Conservation (phyloP, 1,140 invertebrate species). For the Drosophila sechellia region DNA sequence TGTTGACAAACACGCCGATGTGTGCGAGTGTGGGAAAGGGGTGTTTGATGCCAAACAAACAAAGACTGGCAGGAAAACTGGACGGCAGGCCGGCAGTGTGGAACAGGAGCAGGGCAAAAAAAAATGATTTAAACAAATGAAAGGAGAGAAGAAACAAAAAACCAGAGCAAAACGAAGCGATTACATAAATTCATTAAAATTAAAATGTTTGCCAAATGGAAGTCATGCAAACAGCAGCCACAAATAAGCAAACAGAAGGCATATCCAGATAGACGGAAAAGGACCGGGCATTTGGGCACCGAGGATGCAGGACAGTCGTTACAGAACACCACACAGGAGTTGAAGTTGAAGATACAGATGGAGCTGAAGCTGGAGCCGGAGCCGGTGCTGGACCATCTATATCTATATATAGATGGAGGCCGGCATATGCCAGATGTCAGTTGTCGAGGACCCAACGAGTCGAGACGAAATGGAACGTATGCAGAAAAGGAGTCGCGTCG, state of each 20-base stretch:
- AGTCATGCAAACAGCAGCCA: slow-evolving; percentile 55
- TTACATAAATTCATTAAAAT: slow-evolving; percentile 77
- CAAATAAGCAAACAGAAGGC: slow-evolving; percentile 27
- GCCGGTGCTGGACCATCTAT: slow-evolving; percentile 9
- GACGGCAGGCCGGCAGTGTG: not conserved
- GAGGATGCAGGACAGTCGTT: slow-evolving; percentile 9
- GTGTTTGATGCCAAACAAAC: slow-evolving; percentile 17
- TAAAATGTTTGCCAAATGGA: slow-evolving; percentile 72
- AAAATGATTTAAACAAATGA: slow-evolving; percentile 31
- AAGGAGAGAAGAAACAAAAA: slow-evolving; percentile 14
- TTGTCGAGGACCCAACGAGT: slow-evolving; percentile 33
- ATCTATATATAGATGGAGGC: slow-evolving; percentile 12
- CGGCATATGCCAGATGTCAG: slow-evolving; percentile 58
- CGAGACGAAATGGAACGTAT: slow-evolving; percentile 30
- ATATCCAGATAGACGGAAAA: not conserved
- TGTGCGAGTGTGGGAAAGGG: slow-evolving; percentile 15
- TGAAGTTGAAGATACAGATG: not conserved
- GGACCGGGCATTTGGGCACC: not conserved
- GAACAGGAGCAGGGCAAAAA: not conserved
- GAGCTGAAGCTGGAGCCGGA: not conserved
- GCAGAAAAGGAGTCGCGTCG: slow-evolving; percentile 6
- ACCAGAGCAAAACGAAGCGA: slow-evolving; percentile 41
- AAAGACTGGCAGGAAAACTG: not conserved
- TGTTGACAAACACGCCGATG: slow-evolving; percentile 47
- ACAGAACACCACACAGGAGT: slow-evolving; percentile 14